Evolutionary conservation across 2,888 invertebrate genomes (phyloP).

Genomic region (Yponomeuta cagnagella): DNA sequence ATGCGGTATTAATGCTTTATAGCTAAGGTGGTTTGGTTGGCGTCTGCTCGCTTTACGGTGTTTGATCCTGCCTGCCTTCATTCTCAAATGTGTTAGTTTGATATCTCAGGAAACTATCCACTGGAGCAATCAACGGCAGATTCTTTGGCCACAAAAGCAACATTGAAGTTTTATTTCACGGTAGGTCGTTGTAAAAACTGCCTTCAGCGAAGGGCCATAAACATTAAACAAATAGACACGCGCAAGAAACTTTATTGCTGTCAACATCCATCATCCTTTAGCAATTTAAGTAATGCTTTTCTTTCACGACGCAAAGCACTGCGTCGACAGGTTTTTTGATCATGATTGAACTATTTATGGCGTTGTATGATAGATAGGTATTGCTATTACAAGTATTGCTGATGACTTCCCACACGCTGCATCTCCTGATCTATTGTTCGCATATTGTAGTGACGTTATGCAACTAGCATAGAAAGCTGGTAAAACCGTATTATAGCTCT

Average conservation of each 20-base stretch:
- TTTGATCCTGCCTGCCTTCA: not conserved
- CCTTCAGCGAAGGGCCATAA: constrained; percentile 8
- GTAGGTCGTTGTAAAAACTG: not conserved
- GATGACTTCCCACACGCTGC: constrained; percentile 4
- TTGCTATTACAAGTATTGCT: not conserved
- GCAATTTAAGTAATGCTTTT: constrained; percentile 13
- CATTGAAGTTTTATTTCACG: constrained; percentile 13
- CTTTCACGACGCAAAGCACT: not conserved
- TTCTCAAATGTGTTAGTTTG: not conserved
- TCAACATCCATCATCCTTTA: constrained; percentile 15
- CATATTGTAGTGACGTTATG: not conserved
- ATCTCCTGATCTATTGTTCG: constrained; percentile 12
- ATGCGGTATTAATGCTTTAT: not conserved
- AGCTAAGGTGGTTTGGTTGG: not conserved
- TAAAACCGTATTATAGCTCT: not conserved
- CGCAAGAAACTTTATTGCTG: constrained; percentile 12
- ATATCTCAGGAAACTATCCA: not conserved
- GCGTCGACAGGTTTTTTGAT: constrained; percentile 13
- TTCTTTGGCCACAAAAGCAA: not conserved
- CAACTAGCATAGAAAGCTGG: constrained; percentile 5
- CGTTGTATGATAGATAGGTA: not conserved
- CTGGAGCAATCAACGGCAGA: not conserved
- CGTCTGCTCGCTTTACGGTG: not conserved
- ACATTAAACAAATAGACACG: constrained; percentile 12
- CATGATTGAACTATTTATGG: constrained; percentile 9